A percentile compares a stretch with the other conserved stretches of the same genome.
phyloP scores from a whole-genome alignment of 2,888 invertebrate species.

The Escarpia spicata region DNA sequence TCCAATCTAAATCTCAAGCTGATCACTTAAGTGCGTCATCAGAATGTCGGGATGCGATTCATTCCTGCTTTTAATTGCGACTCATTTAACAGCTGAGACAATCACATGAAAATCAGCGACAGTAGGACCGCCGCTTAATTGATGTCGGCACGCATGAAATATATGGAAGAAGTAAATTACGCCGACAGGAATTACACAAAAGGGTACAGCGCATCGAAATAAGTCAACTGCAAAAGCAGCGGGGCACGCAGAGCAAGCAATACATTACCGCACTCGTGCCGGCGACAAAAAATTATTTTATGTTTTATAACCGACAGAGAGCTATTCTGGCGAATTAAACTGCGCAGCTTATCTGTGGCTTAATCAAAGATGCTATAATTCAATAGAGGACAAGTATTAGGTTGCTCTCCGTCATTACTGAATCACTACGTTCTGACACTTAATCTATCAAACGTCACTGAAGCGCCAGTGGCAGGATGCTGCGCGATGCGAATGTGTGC shows the following conservation, averaged over 20 bases:
- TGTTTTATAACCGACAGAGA: background rate
- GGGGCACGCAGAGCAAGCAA: background rate
- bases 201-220: background rate
- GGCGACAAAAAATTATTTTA: constrained; percentile 2
- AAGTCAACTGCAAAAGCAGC: background rate
- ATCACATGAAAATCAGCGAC: background rate
- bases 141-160: background rate
- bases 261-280: background rate
- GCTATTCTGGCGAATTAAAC: constrained; percentile 12
- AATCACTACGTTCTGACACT: constrained; percentile 32
- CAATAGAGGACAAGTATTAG: background rate
- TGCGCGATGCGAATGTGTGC: background rate
- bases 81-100: constrained; percentile 12
- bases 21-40: background rate
- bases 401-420: background rate
- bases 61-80: constrained; percentile 8
- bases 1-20: background rate
- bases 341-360: background rate
- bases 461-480: background rate
- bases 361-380: constrained; percentile 6
- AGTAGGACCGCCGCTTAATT: background rate
- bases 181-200: background rate
- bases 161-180: background rate
- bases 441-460: constrained; percentile 33
- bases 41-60: background rate